Base-by-base conservation (phyloP, 2,888 invertebrate genomes). In the Lycaena phlaeas region DNA sequence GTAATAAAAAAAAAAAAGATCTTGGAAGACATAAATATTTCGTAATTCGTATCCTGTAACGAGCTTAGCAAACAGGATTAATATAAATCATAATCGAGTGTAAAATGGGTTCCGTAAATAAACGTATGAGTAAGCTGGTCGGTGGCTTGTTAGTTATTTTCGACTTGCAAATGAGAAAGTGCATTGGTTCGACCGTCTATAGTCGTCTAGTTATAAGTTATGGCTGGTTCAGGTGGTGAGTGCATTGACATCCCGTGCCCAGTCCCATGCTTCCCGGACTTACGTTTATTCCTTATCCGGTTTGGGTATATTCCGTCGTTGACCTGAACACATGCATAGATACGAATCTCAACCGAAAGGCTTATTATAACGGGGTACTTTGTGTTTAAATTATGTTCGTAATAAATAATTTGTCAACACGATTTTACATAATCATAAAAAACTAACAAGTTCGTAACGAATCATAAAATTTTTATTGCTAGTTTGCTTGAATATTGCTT, bases 111-210 rank as follows among this genome's bases (percentile, higher is more conserved):
- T 47, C 69, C 69, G 66, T 73, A 75, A 78, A 77, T 77, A 77
- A 66, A 65, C 56, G 52, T 57, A 68, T 77, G 79, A 81, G 60
- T 79, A 78, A 71, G 57, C 37, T 54, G 45, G 49, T 41, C 53
- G 46, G 54, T 46, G 37, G 50, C 41, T 39, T 30, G 30, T 40
- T 51, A 50, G 64, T 64, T 64, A 79, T 78, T 78, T 77, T 72
- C 64, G 71, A 74, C 65, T 66, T 67, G 76, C 69, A 69, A 71
- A 74, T 72, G 74, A 72, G 77, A 72, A 74, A 74, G 71, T 76
- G 75, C 73, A 75, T 66, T 62, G 65, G 55, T 61, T 55, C 36
- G 31, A 39, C 25, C 25, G n/a, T n/a, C 55, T 48, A 25, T 28
- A 28, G 18, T 15, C 28, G 29, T 5, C 29, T 30, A 11, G 12